Evolutionary conservation across 2,797 vertebrate species (phyloP), one percentile per base, ranked within the genome.

Genomic region (Sebastes miniatus): DNA sequence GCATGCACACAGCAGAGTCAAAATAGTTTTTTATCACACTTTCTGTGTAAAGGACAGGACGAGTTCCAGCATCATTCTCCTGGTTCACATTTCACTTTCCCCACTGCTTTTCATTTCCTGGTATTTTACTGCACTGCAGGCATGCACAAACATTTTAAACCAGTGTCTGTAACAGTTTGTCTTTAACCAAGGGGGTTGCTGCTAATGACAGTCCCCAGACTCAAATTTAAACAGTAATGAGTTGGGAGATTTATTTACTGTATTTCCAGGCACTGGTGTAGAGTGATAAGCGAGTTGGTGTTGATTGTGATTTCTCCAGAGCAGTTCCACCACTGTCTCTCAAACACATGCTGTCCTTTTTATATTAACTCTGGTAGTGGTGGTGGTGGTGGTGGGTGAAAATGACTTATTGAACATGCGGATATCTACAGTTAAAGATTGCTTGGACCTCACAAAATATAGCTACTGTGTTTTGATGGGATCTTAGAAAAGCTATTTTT

Each of bases 151-250:
- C 84, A 92, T 87, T 86, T 84, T 82, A 77, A 90, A 87, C 79
- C 85, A 87, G 69, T 80, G 81, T 83, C 88, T 89, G 83, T 84
- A 88, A 87, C 78, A 79, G 85, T 88, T 84, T 88, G 86, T 81
- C 87, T 92, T 91, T 84, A 91, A 88, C 91, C 87, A 80, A 84
- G 79, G 83, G 86, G 89, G 85, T 74, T 86, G 74, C 86, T 70
- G 62, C 88, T 93, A 94, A 95, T 95, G 90, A 91, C 88, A 82
- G 90, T 92, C 89, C 91, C 90, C 65, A 80, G 89, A 90, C 90
- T 93, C 88, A 88, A 80, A 91, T 94, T 92, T 91, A 74, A 91
- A 85, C 91, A 79, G 83, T 94, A 94, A 94, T 91, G 87, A 94
- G 87, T 83, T 83, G 85, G 83, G 84, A 93, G 89, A 94, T 94